Conservation (phyloP, 2,888 invertebrate genomes). For the Ichneumon xanthorius region DNA sequence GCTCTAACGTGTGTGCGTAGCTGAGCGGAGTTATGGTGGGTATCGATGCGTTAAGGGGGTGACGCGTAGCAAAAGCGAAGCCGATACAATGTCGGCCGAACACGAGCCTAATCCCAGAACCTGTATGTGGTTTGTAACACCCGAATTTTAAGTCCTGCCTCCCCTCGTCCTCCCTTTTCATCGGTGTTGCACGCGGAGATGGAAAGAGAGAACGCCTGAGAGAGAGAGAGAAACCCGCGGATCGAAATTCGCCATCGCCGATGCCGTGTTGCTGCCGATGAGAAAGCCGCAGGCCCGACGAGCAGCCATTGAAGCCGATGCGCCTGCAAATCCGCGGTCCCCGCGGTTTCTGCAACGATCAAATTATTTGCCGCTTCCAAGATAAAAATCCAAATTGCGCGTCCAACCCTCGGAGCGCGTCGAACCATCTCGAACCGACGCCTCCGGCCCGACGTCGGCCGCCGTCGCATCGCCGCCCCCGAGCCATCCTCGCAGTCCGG, state of each 20-base stretch:
- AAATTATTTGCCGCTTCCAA: slow-evolving; percentile 16
- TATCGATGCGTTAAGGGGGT: slow-evolving; percentile 67
- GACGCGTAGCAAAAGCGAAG: slow-evolving; percentile 68
- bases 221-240: slow-evolving; percentile 53
- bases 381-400: neutral
- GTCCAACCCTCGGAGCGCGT: neutral
- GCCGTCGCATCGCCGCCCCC: slow-evolving; percentile 37
- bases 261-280: slow-evolving; percentile 36
- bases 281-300: slow-evolving; percentile 32
- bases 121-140: slow-evolving; percentile 73
- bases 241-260: slow-evolving; percentile 37
- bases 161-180: slow-evolving; percentile 53
- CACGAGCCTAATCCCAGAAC: slow-evolving; percentile 71
- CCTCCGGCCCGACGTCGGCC: neutral
- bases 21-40: slow-evolving; percentile 46
- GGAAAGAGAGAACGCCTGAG: slow-evolving; percentile 52
- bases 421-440: neutral
- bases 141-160: slow-evolving; percentile 66
- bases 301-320: slow-evolving; percentile 41
- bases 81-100: slow-evolving; percentile 71
- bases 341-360: slow-evolving; percentile 45
- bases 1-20: slow-evolving; percentile 4
- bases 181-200: slow-evolving; percentile 60
- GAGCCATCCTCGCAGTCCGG: neutral
- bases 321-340: neutral